Conservation (phyloP, 2,797 vertebrate genomes). For the Iguana delicatissima region DNA sequence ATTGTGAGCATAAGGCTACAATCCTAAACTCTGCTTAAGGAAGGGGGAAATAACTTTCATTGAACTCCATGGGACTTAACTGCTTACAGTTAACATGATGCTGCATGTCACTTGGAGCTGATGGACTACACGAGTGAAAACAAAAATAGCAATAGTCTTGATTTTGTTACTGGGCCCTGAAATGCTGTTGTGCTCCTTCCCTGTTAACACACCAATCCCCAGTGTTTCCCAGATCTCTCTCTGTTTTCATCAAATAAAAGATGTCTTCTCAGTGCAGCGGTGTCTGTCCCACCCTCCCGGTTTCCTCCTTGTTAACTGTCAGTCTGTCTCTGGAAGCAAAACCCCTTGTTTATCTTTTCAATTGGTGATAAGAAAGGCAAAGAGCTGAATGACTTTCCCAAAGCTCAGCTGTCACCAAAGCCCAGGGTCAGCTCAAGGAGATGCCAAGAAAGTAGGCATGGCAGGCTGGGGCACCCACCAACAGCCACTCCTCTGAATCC, state of each 20-base stretch:
- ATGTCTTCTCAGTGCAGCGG: slow-evolving; percentile 42
- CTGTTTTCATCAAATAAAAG: slow-evolving; percentile 47
- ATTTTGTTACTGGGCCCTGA: slow-evolving; percentile 7
- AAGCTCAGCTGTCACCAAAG: slow-evolving; percentile 20
- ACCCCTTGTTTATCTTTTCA: slow-evolving; percentile 49
- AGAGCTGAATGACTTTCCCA: slow-evolving; percentile 35
- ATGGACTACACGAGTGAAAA: neutral
- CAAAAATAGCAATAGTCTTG: neutral
- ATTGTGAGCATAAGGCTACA: neutral
- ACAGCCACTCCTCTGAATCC: neutral
- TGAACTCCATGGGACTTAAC: neutral
- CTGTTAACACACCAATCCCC: slow-evolving; percentile 31
- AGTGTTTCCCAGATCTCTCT: slow-evolving; percentile 40
- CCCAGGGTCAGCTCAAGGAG: slow-evolving; percentile 34
- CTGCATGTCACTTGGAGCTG: neutral
- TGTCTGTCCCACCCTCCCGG: slow-evolving; percentile 36
- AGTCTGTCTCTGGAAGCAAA: slow-evolving; percentile 43
- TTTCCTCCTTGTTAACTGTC: slow-evolving; percentile 50
- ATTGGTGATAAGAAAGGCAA: slow-evolving; percentile 55
- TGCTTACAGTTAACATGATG: neutral
- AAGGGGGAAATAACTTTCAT: neutral
- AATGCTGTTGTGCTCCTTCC: neutral
- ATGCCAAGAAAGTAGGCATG: neutral
- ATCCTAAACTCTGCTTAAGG: neutral
- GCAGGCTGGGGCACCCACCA: neutral